A percentile compares a stretch with the other conserved stretches of the same genome.
phyloP scores from a whole-genome alignment of 2,888 invertebrate species.

The Crioceris asparagi region DNA sequence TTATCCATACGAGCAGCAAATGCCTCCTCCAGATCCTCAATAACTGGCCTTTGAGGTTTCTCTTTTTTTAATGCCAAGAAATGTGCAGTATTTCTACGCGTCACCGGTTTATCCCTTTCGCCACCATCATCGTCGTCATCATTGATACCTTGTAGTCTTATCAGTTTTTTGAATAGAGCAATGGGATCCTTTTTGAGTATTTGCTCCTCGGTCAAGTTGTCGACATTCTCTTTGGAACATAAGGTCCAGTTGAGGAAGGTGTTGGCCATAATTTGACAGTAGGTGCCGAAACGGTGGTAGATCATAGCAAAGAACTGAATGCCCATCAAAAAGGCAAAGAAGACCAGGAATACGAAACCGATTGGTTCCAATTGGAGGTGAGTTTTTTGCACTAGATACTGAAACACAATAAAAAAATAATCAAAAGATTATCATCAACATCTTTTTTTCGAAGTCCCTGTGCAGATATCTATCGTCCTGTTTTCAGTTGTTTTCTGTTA shows the following conservation, averaged over 20 bases:
- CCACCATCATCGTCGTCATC: slow-evolving; percentile 60
- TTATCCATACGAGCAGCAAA: slow-evolving; percentile 22
- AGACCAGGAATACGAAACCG: slow-evolving; percentile 61
- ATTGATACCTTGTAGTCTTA: slow-evolving; percentile 69
- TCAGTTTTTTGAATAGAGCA: slow-evolving; percentile 77
- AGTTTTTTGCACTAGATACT: slow-evolving; percentile 44
- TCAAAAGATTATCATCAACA: too few relatives aligned
- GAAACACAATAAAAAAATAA: too few relatives aligned
- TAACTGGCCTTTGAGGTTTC: slow-evolving; percentile 16
- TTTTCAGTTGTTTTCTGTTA: too few relatives aligned
- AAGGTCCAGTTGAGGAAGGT: slow-evolving; percentile 41
- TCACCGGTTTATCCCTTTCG: slow-evolving; percentile 69
- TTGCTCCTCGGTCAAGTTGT: slow-evolving; percentile 74
- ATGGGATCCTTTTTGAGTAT: slow-evolving; percentile 80
- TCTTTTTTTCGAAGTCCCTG: too few relatives aligned
- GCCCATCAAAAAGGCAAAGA: slow-evolving; percentile 57
- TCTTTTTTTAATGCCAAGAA: slow-evolving; percentile 48
- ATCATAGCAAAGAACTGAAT: slow-evolving; percentile 68
- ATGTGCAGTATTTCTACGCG: slow-evolving; percentile 73
- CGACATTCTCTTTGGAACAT: slow-evolving; percentile 41
- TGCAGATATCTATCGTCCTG: too few relatives aligned
- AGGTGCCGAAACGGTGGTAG: slow-evolving; percentile 63
- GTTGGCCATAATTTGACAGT: slow-evolving; percentile 62
- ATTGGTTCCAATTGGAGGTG: slow-evolving; percentile 61
- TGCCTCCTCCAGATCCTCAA: slow-evolving; percentile 27